Evolutionary conservation across 2,113 vertebrate species (phyloP).

Genomic region (Anser cygnoides): DNA sequence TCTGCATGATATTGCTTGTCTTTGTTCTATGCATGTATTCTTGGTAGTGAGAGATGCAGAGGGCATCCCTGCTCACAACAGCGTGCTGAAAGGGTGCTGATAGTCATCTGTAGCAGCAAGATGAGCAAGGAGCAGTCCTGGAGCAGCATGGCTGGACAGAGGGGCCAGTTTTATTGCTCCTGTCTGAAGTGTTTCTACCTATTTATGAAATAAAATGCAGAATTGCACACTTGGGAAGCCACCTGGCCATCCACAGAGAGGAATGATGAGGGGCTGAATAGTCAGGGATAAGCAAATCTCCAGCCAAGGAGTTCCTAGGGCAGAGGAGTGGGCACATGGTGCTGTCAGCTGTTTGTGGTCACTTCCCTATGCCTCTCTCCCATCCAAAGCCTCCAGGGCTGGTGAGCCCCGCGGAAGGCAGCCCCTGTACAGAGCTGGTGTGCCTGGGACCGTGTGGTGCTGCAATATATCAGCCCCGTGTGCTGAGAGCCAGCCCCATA

Average conservation of each 20-base stretch:
- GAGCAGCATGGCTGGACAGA: not conserved
- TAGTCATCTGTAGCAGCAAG: not conserved
- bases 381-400: not conserved
- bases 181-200: not conserved
- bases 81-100: not conserved
- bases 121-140: not conserved
- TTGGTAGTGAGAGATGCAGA: not conserved
- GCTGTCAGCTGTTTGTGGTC: not conserved
- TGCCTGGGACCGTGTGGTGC: rapidly evolving
- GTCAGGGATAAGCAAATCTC: not conserved
- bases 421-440: not conserved
- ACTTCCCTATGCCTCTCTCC: not conserved
- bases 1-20: not conserved
- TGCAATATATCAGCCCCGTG: not conserved
- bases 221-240: not conserved
- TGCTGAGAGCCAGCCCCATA: rapidly evolving
- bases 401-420: not conserved
- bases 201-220: not conserved
- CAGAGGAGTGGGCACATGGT: not conserved
- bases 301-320: not conserved
- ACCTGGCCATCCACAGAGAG: not conserved
- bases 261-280: not conserved
- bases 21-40: not conserved
- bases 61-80: not conserved
- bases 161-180: too few species aligned